Evolutionary conservation across 2,888 invertebrate genomes (phyloP), one percentile per base, ranked within the genome.

Genomic region (Apeira syringaria): DNA sequence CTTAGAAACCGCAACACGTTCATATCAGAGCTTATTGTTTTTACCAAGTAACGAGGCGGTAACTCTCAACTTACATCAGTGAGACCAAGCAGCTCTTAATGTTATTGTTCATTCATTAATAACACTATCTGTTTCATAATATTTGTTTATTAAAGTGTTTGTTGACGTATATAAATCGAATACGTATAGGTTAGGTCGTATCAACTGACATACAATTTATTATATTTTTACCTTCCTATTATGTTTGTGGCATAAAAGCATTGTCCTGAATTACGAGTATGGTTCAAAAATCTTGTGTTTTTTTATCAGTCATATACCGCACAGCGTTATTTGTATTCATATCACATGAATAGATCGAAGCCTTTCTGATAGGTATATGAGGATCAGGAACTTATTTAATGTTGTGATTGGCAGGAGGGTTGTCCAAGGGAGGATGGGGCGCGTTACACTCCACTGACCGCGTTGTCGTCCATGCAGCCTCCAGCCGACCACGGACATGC

Each of bases 391-490:
- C 15, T 31, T 20, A 31, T 3, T 13, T 7, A 7, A 15, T 18
- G 5, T 37, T 41, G 1, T 39, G 5, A 28, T 35, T 47, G 24
- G 22, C 68, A 90, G 90, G 90, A 91, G 67, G 85, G 79, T 25
- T 86, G 82, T 59, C 69, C 79, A 55, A 89, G 64, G 27, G 89
- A 86, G 12, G 88, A 87, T 32, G 82, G 73, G 7, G 71, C 85
- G 68, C 82, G 96, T 8, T 97, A 97, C 79, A 96, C 96, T 28
- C 96, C 96, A 3, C 90, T 97, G 53, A 93, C 95, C 41, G 96
- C 96, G 8, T 85, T 96, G 56, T 96, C 96, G 22, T 96, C 94
- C 61, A 97, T 97, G 96, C 93, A 96, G 80, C 96, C 96, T n/a
- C 94, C 93, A 12, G 92, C 84, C 0, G 87, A 88, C 18, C 86